Conservation (phyloP, 2,113 vertebrate species). For the Bettongia penicillata region DNA sequence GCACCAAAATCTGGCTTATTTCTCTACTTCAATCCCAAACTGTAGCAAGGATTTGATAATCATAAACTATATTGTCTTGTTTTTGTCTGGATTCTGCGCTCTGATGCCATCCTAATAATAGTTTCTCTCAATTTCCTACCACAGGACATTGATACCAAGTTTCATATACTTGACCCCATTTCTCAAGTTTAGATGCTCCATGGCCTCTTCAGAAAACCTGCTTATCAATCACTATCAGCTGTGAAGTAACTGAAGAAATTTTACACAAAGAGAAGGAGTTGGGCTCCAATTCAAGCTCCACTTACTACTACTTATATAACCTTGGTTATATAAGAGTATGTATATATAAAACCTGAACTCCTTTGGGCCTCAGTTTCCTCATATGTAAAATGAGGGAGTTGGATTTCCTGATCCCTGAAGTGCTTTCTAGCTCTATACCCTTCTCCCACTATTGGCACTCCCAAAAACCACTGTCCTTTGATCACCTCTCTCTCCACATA, state of each 20-base stretch:
- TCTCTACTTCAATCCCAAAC: not conserved
- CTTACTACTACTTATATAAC: not conserved
- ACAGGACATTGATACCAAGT: conserved; percentile 28
- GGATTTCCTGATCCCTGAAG: not conserved
- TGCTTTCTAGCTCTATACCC: not conserved
- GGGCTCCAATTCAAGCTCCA: not conserved
- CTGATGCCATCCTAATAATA: not conserved
- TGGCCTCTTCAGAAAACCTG: conserved; percentile 5
- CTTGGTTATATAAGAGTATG: not conserved
- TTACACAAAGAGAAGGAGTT: conserved; percentile 31
- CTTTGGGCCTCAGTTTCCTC: too few relatives aligned
- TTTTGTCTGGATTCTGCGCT: conserved; percentile 46
- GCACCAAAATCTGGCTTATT: conserved; percentile 1
- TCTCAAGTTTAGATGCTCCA: conserved; percentile 25
- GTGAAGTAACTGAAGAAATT: conserved; percentile 39
- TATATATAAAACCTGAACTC: too few relatives aligned
- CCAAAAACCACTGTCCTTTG: not conserved
- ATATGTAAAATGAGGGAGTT: not conserved
- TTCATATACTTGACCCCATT: conserved; percentile 51
- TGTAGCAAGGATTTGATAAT: conserved; percentile 49
- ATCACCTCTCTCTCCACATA: conserved; percentile 44
- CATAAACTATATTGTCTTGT: conserved; percentile 46
- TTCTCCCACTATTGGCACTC: conserved; percentile 13
- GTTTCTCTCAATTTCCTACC: conserved; percentile 47
- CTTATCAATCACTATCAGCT: conserved; percentile 35